phyloP scores from a whole-genome alignment of 2,888 invertebrate species.

The Megamerina dolium region DNA sequence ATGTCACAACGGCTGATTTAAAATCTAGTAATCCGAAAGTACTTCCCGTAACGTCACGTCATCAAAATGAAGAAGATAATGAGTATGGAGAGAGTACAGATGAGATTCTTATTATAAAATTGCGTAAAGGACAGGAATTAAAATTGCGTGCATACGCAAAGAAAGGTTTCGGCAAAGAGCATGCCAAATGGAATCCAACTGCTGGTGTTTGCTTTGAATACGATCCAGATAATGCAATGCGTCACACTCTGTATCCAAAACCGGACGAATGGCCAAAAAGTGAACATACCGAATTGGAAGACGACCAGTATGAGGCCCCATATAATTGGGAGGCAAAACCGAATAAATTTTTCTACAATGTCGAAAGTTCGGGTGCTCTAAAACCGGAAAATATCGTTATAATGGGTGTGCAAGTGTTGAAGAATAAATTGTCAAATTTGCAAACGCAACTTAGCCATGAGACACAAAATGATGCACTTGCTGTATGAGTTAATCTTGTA shows the following conservation, averaged over 20 bases:
- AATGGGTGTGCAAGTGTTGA: conserved; percentile 88
- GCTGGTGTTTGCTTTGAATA: conserved; percentile 98
- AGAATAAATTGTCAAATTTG: conserved; percentile 91
- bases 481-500: conserved; percentile 41
- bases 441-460: conserved; percentile 89
- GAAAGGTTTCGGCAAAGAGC: conserved; percentile 86
- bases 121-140: conserved; percentile 82
- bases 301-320: conserved; percentile 87
- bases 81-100: conserved; percentile 88
- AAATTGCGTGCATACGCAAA: conserved; percentile 94
- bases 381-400: conserved; percentile 95
- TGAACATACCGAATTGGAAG: conserved; percentile 89
- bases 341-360: conserved; percentile 94
- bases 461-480: conserved; percentile 75
- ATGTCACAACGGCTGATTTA: conserved; percentile 94
- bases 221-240: conserved; percentile 95
- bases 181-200: conserved; percentile 99
- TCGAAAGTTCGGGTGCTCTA: conserved; percentile 92
- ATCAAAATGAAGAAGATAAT: conserved; percentile 83
- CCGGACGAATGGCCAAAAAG: conserved; percentile 99
- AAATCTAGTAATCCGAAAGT: conserved; percentile 88
- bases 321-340: conserved; percentile 94
- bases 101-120: conserved; percentile 71
- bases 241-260: conserved; percentile 91
- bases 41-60: conserved; percentile 87